Conservation (phyloP, 1,140 invertebrate genomes). For the Sinella curviseta region DNA sequence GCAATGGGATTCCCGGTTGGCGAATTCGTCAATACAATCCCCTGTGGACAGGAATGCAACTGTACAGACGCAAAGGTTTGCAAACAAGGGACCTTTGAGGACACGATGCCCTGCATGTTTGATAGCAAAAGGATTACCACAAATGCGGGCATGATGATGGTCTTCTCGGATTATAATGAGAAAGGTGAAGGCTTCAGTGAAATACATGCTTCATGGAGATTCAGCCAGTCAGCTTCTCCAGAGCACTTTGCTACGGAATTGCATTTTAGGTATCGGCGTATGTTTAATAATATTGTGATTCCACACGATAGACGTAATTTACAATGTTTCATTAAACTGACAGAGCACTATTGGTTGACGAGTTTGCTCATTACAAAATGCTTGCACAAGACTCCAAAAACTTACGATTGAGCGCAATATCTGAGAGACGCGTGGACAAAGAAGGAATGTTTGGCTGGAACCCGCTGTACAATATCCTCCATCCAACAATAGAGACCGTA, state of each 20-base stretch:
- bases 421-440: background rate
- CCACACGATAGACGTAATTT: background rate
- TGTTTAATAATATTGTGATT: background rate
- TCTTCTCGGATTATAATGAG: background rate
- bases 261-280: background rate
- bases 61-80: background rate
- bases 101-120: background rate
- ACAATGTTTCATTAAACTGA: background rate
- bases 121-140: background rate
- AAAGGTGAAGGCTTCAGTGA: background rate
- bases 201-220: background rate
- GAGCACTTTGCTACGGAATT: background rate
- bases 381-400: background rate
- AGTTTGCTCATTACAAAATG: background rate
- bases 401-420: background rate
- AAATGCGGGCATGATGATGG: constrained; percentile 15
- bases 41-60: background rate
- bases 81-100: background rate
- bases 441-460: constrained; percentile 5
- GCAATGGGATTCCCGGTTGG: background rate
- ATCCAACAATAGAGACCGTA: background rate
- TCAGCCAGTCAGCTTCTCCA: background rate
- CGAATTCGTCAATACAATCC: constrained; percentile 9
- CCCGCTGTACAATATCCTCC: background rate
- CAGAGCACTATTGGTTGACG: background rate